Conservation (phyloP, 1,140 invertebrate genomes). For the Cyclina sinensis region DNA sequence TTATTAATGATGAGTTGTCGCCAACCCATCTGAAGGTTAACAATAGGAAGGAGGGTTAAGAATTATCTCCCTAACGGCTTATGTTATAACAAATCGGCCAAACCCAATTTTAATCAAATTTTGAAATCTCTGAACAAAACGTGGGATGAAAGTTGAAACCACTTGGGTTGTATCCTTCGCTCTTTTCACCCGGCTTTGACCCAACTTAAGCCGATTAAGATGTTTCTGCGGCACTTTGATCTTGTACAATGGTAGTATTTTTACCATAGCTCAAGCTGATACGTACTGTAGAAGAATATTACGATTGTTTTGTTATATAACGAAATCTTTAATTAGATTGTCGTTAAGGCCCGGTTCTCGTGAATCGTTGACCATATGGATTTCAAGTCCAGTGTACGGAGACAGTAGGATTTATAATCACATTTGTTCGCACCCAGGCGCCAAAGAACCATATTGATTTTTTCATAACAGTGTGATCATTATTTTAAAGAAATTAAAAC, state of each 20-base stretch:
- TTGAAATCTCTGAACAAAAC: not conserved
- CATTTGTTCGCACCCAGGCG: not conserved
- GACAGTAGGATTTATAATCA: not conserved
- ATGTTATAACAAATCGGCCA: not conserved
- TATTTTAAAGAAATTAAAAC: not conserved
- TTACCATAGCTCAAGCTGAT: conserved; percentile 12
- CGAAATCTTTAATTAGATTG: conserved; percentile 46
- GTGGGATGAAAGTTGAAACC: not conserved
- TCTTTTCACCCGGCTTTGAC: conserved; percentile 23
- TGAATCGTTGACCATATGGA: not conserved
- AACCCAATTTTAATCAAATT: not conserved
- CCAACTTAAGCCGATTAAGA: conserved; percentile 36
- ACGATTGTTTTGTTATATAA: conserved; percentile 24
- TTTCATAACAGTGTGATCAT: not conserved
- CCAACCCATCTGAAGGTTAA: not conserved
- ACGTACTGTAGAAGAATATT: not conserved
- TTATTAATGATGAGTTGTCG: not conserved
- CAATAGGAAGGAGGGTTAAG: not conserved
- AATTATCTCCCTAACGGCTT: not conserved
- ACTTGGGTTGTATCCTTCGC: not conserved
- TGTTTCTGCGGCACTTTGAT: conserved; percentile 32
- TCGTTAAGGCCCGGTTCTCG: not conserved
- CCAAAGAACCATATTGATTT: not conserved
- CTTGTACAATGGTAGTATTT: not conserved
- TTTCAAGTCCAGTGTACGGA: not conserved